These are phyloP conservation scores for Hafferia zeledoni DNA, from an alignment of 2,797 vertebrate species.

Conservation along the genomic window DNA sequence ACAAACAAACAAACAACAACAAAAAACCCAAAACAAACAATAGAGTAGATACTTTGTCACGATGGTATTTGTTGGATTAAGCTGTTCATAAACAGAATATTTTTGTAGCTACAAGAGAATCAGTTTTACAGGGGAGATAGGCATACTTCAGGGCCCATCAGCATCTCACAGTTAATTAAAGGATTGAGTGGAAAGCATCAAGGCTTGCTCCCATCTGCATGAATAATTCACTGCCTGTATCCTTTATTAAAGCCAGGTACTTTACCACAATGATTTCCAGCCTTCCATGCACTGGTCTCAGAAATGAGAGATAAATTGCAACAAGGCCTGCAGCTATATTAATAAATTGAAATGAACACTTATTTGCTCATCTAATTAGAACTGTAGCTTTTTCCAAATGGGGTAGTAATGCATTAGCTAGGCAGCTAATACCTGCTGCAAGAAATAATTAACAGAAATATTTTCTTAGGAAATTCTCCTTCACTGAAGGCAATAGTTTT, in stretches of 20 bases:
- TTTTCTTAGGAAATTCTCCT: slow-evolving; percentile 44
- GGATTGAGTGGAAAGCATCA: slow-evolving; percentile 75
- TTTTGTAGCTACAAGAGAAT: slow-evolving; percentile 41
- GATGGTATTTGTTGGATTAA: slow-evolving; percentile 29
- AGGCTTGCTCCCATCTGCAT: slow-evolving; percentile 70
- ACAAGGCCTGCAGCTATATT: slow-evolving; percentile 80
- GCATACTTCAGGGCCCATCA: slow-evolving; percentile 51
- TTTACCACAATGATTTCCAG: slow-evolving; percentile 77
- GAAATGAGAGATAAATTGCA: slow-evolving; percentile 81
- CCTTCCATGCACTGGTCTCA: slow-evolving; percentile 71
- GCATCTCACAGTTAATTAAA: slow-evolving; percentile 81
- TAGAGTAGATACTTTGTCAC: background rate
- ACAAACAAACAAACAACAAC: background rate
- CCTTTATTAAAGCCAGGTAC: slow-evolving; percentile 82
- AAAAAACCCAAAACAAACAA: background rate
- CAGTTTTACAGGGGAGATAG: slow-evolving; percentile 48
- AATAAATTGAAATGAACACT: slow-evolving; percentile 83
- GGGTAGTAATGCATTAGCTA: slow-evolving; percentile 68
- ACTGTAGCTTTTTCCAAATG: slow-evolving; percentile 75
- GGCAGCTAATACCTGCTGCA: slow-evolving; percentile 68
- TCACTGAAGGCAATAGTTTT: slow-evolving; percentile 28
- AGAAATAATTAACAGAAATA: slow-evolving; percentile 68
- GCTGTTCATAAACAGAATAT: slow-evolving; percentile 26
- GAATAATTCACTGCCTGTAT: slow-evolving; percentile 81
- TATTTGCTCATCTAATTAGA: slow-evolving; percentile 85